Conservation (phyloP, 2,888 invertebrate genomes). For the Coenonympha glycerion region DNA sequence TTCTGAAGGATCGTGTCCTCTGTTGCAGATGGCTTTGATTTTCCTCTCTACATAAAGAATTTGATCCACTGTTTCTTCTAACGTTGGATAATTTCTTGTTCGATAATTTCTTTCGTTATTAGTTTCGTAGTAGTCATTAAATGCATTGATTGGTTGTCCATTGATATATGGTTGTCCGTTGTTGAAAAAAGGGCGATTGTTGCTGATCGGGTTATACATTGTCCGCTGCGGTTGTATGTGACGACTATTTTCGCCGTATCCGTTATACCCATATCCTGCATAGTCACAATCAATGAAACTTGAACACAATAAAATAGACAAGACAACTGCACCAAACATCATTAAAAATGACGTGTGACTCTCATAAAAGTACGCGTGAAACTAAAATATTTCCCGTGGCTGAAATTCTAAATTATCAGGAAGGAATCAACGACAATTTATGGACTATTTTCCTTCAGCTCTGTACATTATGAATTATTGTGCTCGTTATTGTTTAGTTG, state of each 20-base stretch:
- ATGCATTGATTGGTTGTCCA: no score
- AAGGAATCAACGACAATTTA: no score
- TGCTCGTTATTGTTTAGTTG: no score
- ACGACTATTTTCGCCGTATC: background rate
- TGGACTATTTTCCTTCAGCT: no score
- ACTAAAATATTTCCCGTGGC: background rate
- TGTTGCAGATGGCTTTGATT: background rate
- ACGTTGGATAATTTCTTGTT: background rate
- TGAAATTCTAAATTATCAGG: background rate
- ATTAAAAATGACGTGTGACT: background rate
- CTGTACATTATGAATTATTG: no score
- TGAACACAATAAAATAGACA: no score
- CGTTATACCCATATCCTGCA: background rate
- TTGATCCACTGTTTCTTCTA: background rate
- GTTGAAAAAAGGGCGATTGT: no score
- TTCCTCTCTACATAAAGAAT: background rate
- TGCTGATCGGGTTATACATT: no score
- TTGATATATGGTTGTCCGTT: no score
- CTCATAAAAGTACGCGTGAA: background rate
- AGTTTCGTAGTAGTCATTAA: background rate
- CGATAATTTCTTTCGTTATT: background rate
- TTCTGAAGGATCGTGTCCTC: conserved; percentile 4
- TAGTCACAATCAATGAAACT: background rate
- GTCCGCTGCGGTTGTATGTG: no score
- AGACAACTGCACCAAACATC: background rate